Base-by-base conservation (phyloP, 2,888 invertebrate species). In the Ochropacha duplaris region DNA sequence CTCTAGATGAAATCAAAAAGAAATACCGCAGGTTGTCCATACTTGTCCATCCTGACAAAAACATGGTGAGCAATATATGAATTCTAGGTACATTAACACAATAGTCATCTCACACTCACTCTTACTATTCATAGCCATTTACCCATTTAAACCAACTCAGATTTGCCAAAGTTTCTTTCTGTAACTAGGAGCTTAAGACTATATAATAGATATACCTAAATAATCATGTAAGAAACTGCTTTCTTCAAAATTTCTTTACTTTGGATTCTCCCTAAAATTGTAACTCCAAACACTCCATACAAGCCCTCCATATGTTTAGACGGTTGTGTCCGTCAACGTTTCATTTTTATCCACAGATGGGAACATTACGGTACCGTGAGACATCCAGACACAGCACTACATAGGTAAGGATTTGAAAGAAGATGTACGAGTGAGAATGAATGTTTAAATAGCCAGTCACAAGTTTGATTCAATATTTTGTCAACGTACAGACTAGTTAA, bases 1-100 rank as follows among this genome's bases (percentile, higher is more conserved):
- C 97, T 22, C 86, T 99, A 57, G 98, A 99, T 72, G 98, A 98
- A 83, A 96, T 99, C 56, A 99, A 99, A 88, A 99, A 98, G 86
- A 98, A 98, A 90, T 99, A 99, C 89, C 95, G 98, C 82, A 95
- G 97, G 92, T 94, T 99, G 78, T 99, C 99, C 19, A 98, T 99
- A 86, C 94, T 99, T 78, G 99, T 99, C 36, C 99, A 99, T 95
- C 99, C 99, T 22, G 99, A 99, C 86, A 99, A 99, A 93, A 99
- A 99, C 93, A 94, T 93, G 72, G 93, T 93, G 73, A 85, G 88
- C 77, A 28, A 54, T 49, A 44, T 50, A 54, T 9, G 54, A 54
- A 55, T 54, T 51, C 36, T 22, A 24, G 11, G 49, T 39, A 16
- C 54, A 49, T 36, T 24, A 26, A 50, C 16, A 11, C 50, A n/a